Evolutionary conservation across 2,113 vertebrate genomes (phyloP), one percentile per base, ranked within the genome.

Genomic region (Bucco capensis): DNA sequence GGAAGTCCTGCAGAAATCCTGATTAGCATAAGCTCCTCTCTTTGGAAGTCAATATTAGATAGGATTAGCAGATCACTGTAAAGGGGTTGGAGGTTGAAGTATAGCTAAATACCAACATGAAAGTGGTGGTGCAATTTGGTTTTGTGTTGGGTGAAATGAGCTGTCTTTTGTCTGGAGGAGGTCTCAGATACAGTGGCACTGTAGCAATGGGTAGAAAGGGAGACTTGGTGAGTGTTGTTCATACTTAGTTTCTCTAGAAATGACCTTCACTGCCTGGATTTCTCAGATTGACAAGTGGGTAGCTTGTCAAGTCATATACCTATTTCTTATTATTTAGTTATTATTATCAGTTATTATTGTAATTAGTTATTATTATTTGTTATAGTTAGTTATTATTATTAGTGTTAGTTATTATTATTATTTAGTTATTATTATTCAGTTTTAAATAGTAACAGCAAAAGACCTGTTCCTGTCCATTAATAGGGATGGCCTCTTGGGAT

Each of bases 1-100:
- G 37, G 47, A 96, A 94, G 83, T 95, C 87, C 56, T 89, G 70
- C 72, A 71, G 88, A 85, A 88, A 96, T 75, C 90, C 94, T 70
- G 88, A 94, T 96, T 92, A 96, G 57, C 44, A 69, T 88, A 91
- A 89, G 86, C 74, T 61, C n/a, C 46, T 35, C 65, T 88, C 72
- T 75, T 50, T 50, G 65, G 50, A 86, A 72, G 50, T 89, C 69
- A 65, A 16, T 90, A 49, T 78, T 76, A 51, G 61, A 53, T 33
- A 38, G 80, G 88, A 94, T 93, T 90, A 95, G 53, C 86, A 88
- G 90, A 88, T 91, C 56, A 86, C 69, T 2, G 5, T 44, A 30
- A 88, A 81, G 83, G 65, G 86, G 37, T 89, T 53, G 24, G 58
- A 75, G 35, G 42, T 62, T 28, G 49, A 83, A 90, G 61, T 33